Evolutionary conservation across 2,113 vertebrate genomes (phyloP).

Genomic region (Daubentonia madagascariensis): DNA sequence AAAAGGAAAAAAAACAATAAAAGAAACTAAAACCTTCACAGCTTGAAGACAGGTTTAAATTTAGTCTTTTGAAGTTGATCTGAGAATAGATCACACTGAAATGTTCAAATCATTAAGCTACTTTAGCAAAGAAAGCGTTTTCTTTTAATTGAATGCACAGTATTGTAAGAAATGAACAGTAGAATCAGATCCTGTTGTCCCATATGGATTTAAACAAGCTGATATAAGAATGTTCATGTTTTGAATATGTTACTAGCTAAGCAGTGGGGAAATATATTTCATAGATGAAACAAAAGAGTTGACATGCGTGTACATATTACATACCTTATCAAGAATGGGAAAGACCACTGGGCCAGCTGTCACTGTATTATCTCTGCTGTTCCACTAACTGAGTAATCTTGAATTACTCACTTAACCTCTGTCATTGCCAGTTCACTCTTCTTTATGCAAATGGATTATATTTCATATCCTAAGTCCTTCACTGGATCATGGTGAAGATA

Average conservation of each 20-base stretch:
- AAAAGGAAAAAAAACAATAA: background rate
- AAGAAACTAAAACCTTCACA: background rate
- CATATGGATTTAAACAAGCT: constrained; percentile 21
- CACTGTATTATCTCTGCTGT: accelerated
- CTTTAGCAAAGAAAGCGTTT: constrained; percentile 48
- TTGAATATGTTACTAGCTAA: background rate
- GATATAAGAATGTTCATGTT: constrained; percentile 27
- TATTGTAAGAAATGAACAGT: background rate
- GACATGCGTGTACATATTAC: background rate
- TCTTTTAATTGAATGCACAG: background rate
- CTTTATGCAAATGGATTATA: background rate
- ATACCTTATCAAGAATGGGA: background rate
- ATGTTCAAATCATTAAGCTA: constrained; percentile 53
- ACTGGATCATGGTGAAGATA: background rate
- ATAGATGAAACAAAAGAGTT: background rate
- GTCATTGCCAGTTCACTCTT: background rate
- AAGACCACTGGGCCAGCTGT: background rate
- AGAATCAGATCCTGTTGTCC: background rate
- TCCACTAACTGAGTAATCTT: background rate
- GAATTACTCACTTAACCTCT: background rate
- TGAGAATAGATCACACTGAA: constrained; percentile 47
- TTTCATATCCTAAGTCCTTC: background rate
- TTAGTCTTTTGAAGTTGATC: constrained; percentile 72
- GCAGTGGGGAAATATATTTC: background rate
- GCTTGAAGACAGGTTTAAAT: constrained; percentile 67